Evolutionary conservation across 2,888 invertebrate genomes (phyloP), one percentile per base, ranked within the genome.

Genomic region (Acronicta leporina): DNA sequence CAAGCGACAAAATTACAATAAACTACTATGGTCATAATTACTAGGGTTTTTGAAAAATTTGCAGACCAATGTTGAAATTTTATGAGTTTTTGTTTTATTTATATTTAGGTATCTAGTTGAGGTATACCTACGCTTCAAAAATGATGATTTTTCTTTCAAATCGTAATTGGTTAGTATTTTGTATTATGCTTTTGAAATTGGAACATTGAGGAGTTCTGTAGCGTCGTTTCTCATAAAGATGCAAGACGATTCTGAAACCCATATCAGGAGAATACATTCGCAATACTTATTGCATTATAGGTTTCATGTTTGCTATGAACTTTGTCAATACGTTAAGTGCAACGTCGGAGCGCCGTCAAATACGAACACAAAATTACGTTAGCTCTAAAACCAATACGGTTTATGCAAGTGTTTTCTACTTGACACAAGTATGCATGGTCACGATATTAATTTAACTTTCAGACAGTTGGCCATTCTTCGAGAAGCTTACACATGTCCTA

Each of bases 321-420:
- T 76, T 68, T 67, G 66, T 69, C 73, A 69, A 76, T 69, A 76
- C 62, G 60, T 78, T 63, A 64, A 69, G 66, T 69, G 76, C 66
- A 69, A 67, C 58, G 45, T 62, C 25, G 63, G 14, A 49, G 41
- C 42, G 11, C 60, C 42, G 49, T 52, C 11, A 69, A 62, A 68
- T 65, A 73, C 58, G 52, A 67, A 45, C 47, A 52, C 63, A 64
- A 64, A 75, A 76, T 73, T 54, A 48, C 27, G 41, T 76, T 72
- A 72, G 44, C 59, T 78, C 59, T 75, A 33, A 59, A 30, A 65
- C 48, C 48, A 70, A 63, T 63, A 64, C 44, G 45, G 55, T 62
- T 56, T 56, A 57, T 49, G 46, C 49, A 43, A 41, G 51, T 49
- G 43, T 47, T 55, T 52, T 54, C 48, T 11, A 57, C 67, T 54